phyloP scores from a whole-genome alignment of 2,888 invertebrate genomes.

The Pocota personata region DNA sequence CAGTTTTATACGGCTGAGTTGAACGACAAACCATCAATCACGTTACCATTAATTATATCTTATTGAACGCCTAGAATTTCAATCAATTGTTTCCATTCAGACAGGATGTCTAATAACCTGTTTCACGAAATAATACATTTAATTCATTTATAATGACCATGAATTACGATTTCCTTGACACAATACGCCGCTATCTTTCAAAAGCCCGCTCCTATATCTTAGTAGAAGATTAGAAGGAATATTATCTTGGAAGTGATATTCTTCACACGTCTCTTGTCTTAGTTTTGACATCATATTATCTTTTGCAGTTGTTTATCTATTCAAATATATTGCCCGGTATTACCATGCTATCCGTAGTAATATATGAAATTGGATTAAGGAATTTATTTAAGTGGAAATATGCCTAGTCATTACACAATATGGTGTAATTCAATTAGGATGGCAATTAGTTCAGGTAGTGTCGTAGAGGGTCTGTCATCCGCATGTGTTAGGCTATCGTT shows the following conservation, averaged over 20 bases:
- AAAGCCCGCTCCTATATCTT: not conserved
- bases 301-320: conserved; percentile 20
- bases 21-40: no score
- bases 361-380: conserved; percentile 65
- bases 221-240: not conserved
- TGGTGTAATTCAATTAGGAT: conserved; percentile 66
- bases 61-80: no score
- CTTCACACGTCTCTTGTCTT: conserved; percentile 17
- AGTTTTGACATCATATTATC: conserved; percentile 20
- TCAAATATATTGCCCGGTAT: conserved; percentile 46
- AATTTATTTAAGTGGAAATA: conserved; percentile 34
- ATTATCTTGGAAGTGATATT: not conserved
- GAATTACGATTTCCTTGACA: not conserved
- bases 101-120: no score
- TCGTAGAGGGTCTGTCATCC: not conserved
- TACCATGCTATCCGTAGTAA: conserved; percentile 11
- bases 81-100: no score
- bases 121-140: not conserved
- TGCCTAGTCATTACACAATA: conserved; percentile 27
- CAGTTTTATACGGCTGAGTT: no score
- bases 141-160: not conserved
- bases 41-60: not conserved
- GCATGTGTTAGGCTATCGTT: not conserved
- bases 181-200: not conserved
- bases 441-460: conserved; percentile 26